Evolutionary conservation across 1,140 invertebrate genomes (phyloP).

Genomic region (Mycetomoellerius zeteki): DNA sequence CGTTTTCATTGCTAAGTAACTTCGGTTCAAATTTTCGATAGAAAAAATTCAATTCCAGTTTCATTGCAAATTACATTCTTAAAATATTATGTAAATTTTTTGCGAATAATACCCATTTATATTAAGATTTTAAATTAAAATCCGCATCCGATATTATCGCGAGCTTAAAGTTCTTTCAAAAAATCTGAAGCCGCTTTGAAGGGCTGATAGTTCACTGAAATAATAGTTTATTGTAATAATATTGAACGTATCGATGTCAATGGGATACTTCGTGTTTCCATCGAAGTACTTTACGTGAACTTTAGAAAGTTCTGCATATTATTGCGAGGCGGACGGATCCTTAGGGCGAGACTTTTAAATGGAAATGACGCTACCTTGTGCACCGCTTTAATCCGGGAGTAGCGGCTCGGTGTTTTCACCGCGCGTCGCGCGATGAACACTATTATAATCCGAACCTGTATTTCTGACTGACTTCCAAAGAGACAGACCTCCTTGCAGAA

Average conservation of each 20-base stretch:
- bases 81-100: background rate
- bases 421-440: conserved; percentile 69
- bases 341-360: conserved; percentile 70
- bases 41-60: background rate
- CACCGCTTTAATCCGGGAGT: conserved; percentile 52
- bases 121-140: background rate
- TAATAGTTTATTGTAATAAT: conserved; percentile 28
- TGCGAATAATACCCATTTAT: background rate
- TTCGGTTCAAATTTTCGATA: background rate
- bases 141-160: background rate
- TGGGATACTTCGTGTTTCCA: background rate
- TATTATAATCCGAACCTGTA: conserved; percentile 81
- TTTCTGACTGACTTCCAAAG: conserved; percentile 82
- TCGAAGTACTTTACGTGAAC: background rate
- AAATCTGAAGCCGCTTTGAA: background rate
- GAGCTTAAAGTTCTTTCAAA: background rate
- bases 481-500: conserved; percentile 81
- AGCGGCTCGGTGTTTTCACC: conserved; percentile 71
- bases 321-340: background rate
- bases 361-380: conserved; percentile 74
- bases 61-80: background rate
- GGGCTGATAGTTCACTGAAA: too few species aligned
- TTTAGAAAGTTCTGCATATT: background rate
- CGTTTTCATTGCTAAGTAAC: background rate
- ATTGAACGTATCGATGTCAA: conserved; percentile 19